Evolutionary conservation across 2,888 invertebrate species (phyloP).

Genomic region (Chloroclysta siterata): DNA sequence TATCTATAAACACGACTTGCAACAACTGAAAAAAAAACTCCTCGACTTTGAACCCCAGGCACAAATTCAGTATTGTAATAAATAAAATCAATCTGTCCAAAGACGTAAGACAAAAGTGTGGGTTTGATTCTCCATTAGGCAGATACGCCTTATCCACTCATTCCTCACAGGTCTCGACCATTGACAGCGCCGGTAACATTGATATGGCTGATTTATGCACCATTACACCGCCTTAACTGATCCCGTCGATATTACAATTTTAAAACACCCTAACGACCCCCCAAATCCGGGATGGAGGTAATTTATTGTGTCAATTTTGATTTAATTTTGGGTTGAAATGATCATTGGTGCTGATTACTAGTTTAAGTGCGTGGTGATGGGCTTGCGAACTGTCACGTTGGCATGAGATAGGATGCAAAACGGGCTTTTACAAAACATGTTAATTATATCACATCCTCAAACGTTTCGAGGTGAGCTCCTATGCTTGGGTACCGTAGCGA

Average conservation of each 20-base stretch:
- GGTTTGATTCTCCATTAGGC: background rate
- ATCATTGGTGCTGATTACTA: constrained; percentile 14
- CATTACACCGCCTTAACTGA: constrained; percentile 79
- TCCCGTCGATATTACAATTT: constrained; percentile 50
- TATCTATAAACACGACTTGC: no score
- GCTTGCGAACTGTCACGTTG: background rate
- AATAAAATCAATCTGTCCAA: background rate
- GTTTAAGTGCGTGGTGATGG: background rate
- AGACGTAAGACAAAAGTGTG: background rate
- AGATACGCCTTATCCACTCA: constrained; percentile 49
- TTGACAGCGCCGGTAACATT: constrained; percentile 75
- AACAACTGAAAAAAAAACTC: no score
- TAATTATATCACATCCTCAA: no score
- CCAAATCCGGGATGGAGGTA: constrained; percentile 27
- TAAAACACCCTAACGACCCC: constrained; percentile 47
- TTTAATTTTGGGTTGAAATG: constrained; percentile 22
- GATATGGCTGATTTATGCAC: constrained; percentile 80
- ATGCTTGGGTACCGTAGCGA: no score
- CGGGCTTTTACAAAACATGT: no score
- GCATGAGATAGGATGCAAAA: no score
- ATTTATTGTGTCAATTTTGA: constrained; percentile 36
- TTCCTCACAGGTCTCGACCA: constrained; percentile 57
- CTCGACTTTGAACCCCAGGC: no score
- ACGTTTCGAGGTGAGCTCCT: no score
- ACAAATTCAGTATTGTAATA: no score